Conservation (phyloP, 2,888 invertebrate species). For the Euplexia lucipara region DNA sequence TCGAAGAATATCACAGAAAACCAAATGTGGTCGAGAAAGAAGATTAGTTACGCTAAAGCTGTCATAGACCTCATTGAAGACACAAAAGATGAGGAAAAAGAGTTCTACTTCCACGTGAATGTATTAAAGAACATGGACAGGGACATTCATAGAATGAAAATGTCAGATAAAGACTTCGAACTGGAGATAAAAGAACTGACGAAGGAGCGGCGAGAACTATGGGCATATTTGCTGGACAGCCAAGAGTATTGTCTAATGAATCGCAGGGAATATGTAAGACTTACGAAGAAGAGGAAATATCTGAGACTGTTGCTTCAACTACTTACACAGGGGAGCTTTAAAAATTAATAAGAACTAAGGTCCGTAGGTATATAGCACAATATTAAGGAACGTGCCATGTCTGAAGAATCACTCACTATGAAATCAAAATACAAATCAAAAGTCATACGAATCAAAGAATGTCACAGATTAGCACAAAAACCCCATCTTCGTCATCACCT, state of each 20-base stretch:
- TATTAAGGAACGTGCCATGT: no score
- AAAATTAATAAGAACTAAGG: no score
- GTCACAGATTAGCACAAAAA: no score
- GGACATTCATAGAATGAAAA: neutral
- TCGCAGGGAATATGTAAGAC: slow-evolving; percentile 1
- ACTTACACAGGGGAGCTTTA: neutral
- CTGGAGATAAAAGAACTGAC: slow-evolving; percentile 1
- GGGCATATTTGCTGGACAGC: neutral
- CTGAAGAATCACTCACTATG: no score
- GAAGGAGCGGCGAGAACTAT: neutral
- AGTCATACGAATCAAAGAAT: no score
- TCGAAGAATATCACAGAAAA: no score
- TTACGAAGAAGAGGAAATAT: slow-evolving; percentile 2
- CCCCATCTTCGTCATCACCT: no score
- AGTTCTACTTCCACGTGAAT: neutral
- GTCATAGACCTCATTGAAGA: slow-evolving; percentile 6
- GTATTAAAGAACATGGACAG: slow-evolving; percentile 1
- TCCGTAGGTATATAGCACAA: no score
- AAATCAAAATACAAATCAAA: no score
- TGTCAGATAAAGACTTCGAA: neutral
- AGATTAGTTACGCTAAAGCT: no score
- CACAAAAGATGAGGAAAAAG: slow-evolving; percentile 2
- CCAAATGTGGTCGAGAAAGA: no score
- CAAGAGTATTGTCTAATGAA: neutral
- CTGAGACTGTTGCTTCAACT: neutral